These are phyloP conservation scores for Panurus biarmicus DNA, from an alignment of 2,113 vertebrate genomes.

Conservation along the genomic window DNA sequence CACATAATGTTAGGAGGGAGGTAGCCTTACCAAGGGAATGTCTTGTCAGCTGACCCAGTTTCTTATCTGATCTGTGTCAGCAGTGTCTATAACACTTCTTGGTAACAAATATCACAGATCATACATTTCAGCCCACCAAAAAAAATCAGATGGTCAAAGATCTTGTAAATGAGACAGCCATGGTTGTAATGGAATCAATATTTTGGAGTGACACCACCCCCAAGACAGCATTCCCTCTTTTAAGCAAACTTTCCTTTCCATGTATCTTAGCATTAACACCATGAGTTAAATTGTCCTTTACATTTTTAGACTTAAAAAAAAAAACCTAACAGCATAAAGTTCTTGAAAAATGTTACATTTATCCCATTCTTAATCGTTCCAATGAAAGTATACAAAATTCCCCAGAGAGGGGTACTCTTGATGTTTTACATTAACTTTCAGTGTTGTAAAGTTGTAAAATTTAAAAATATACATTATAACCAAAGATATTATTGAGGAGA, in stretches of 20 bases:
- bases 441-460: background rate
- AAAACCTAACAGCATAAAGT: background rate
- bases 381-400: background rate
- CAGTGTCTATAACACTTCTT: background rate
- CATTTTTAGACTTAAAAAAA: background rate
- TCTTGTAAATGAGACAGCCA: background rate
- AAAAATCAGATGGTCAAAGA: background rate
- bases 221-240: background rate
- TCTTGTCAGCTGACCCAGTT: background rate
- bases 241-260: background rate
- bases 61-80: background rate
- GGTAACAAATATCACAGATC: background rate
- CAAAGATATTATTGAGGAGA: background rate
- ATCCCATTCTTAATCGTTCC: background rate
- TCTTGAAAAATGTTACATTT: background rate
- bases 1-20: background rate
- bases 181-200: background rate
- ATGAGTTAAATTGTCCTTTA: background rate
- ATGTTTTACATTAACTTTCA: background rate
- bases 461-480: background rate
- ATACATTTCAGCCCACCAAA: background rate
- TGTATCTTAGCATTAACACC: background rate
- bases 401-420: background rate
- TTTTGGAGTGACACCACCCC: background rate
- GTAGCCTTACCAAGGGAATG: background rate